Percentiles rank a stretch among this genome's conserved stretches.
Conservation (phyloP, 1,140 invertebrate species). For the Anastatus disparis region DNA sequence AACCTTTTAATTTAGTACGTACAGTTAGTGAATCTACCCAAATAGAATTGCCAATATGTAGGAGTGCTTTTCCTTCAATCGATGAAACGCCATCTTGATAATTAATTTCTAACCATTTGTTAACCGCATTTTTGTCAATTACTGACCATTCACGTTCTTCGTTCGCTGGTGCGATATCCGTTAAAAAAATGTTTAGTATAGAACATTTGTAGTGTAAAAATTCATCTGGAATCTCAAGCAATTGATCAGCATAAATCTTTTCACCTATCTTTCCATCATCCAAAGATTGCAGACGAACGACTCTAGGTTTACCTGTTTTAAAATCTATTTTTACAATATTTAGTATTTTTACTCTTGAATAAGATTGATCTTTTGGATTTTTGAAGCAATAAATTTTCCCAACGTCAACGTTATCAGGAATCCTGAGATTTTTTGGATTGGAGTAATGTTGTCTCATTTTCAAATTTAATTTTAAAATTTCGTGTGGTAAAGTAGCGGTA, state of each 20-base stretch:
- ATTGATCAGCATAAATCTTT: slow-evolving; percentile 46
- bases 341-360: slow-evolving; percentile 55
- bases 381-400: slow-evolving; percentile 53
- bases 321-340: slow-evolving; percentile 46
- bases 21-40: slow-evolving; percentile 58
- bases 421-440: slow-evolving; percentile 50
- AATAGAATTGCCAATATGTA: slow-evolving; percentile 58
- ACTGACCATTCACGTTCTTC: slow-evolving; percentile 59
- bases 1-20: slow-evolving; percentile 50
- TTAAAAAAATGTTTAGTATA: slow-evolving; percentile 57
- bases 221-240: slow-evolving; percentile 55
- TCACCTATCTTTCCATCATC: slow-evolving; percentile 53
- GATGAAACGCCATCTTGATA: slow-evolving; percentile 32
- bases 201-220: slow-evolving; percentile 47
- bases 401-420: slow-evolving; percentile 40
- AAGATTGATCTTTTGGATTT: slow-evolving; percentile 49
- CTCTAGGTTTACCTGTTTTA: slow-evolving; percentile 32
- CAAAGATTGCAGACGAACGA: slow-evolving; percentile 52
- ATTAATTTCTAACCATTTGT: slow-evolving; percentile 53
- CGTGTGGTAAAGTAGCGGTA: not conserved
- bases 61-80: slow-evolving; percentile 52
- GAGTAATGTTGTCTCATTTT: slow-evolving; percentile 52
- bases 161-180: slow-evolving; percentile 55
- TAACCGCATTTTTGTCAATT: slow-evolving; percentile 41
- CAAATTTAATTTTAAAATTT: slow-evolving; percentile 43